Base-by-base conservation (phyloP, 2,888 invertebrate genomes). In the Cheilosia scutellata region DNA sequence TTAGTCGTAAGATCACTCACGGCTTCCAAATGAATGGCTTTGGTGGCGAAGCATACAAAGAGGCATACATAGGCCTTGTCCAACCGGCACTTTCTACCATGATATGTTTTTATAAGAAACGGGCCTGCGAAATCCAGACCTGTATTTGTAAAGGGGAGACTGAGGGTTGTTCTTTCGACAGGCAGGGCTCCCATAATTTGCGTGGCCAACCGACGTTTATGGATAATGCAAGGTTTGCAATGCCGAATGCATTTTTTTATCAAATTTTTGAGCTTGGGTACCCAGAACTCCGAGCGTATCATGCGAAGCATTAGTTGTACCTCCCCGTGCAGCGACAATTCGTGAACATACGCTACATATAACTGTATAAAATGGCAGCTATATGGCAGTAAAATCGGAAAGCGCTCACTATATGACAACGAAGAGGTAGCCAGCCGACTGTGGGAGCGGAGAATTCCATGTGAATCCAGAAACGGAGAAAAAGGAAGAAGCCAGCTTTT, bases 1-100 rank as follows among this genome's bases (percentile, higher is more conserved):
- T 40, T 13, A 4, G 66, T 66, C 4, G 76, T 58, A 2, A 58
- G 51, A 20, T 76, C 76, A 31, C 42, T 27, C 7, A 53, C 49
- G 3, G 42, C 47, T 53, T 77, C 60, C 16, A 77, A 60, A 42
- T 77, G 62, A 4, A 66, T 29, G 5, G 77, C 68, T n/a, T 60
- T 58, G 13, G 68, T 77, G 9, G 16, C 42, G 7, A 78, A 31
- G 27, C 51, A 78, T 20, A 57, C 57, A 53, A 78, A 77, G 4
- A 77, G 25, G 7, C 44, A 58, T 7, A 71, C 25, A 44, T 57
- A 71, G 7, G 7, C 31, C 33, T 65, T 65, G 0, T 29, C 37
- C 13, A 40, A 40, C 9, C 51, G 25, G 13, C 9, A 51, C 2
- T 7, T 27, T 66, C 25, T 6, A 13, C 51, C 51, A 13, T 29